These are phyloP conservation scores for Drosophila kambysellisi DNA, from an alignment of 2,888 invertebrate species.

Conservation along the genomic window DNA sequence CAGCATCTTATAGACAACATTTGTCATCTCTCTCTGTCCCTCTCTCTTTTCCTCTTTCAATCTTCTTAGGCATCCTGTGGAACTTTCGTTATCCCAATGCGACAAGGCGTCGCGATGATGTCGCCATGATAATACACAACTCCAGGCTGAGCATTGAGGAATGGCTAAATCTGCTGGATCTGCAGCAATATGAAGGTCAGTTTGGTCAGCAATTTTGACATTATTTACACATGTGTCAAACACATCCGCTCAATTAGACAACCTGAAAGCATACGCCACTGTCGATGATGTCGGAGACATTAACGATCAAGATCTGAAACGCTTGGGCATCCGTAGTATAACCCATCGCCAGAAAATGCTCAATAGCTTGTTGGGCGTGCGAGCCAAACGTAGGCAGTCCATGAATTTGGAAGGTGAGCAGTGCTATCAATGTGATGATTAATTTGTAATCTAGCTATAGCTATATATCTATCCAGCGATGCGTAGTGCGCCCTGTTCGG, in stretches of 20 bases:
- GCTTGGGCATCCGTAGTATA: constrained; percentile 88
- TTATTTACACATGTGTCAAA: constrained; percentile 23
- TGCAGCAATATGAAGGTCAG: constrained; percentile 86
- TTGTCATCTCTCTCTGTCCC: too few relatives aligned
- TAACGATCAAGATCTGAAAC: constrained; percentile 86
- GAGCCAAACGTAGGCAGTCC: constrained; percentile 87
- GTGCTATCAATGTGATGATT: not conserved
- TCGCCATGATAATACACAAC: constrained; percentile 79
- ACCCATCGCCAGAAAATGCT: constrained; percentile 88
- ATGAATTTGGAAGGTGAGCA: constrained; percentile 82
- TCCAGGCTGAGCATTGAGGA: constrained; percentile 86
- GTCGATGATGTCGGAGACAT: constrained; percentile 80
- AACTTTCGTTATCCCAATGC: constrained; percentile 85
- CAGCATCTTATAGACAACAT: not conserved
- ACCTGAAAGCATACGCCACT: constrained; percentile 71
- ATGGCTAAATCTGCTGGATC: constrained; percentile 88
- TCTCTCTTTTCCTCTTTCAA: not conserved
- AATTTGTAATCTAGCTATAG: constrained; percentile 6
- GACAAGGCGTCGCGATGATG: constrained; percentile 77
- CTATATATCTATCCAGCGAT: constrained; percentile 30
- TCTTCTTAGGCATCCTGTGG: constrained; percentile 84
- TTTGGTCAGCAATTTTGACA: constrained; percentile 19
- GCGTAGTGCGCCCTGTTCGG: constrained; percentile 50
- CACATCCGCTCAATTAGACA: constrained; percentile 53
- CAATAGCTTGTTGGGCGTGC: constrained; percentile 88